phyloP scores from a whole-genome alignment of 2,113 vertebrate genomes.

The Gambusia holbrooki region DNA sequence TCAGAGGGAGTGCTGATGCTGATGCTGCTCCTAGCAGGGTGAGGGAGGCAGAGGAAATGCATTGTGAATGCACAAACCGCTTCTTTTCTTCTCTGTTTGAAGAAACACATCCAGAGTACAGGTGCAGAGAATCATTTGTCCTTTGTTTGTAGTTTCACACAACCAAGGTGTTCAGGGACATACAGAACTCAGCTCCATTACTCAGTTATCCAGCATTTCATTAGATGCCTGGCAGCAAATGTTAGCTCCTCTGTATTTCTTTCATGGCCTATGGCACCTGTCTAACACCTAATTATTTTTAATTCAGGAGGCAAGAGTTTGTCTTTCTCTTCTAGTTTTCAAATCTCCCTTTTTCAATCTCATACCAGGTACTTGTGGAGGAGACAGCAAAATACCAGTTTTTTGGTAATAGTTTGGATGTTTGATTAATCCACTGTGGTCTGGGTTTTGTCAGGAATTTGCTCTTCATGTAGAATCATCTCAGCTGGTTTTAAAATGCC shows the following conservation, averaged over 20 bases:
- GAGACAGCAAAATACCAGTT: neutral
- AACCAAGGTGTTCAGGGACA: constrained; percentile 15
- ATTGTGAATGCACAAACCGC: constrained; percentile 9
- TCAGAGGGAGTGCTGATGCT: neutral
- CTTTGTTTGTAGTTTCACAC: constrained; percentile 12
- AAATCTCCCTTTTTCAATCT: neutral
- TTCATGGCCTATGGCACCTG: neutral
- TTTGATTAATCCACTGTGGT: neutral
- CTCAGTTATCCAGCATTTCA: constrained; percentile 21
- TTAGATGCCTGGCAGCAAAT: constrained; percentile 15
- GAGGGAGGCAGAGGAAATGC: constrained; percentile 19
- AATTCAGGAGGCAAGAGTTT: neutral
- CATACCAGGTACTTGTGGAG: neutral
- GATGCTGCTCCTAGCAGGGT: constrained; percentile 5
- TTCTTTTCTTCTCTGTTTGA: neutral
- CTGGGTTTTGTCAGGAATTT: neutral
- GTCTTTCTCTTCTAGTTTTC: neutral
- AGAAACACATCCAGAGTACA: constrained; percentile 24
- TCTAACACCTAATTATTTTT: neutral
- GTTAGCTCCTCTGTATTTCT: neutral
- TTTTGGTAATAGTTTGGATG: no score
- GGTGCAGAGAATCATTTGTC: constrained; percentile 22
- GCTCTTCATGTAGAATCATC: neutral
- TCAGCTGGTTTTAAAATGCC: neutral
- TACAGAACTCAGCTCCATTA: constrained; percentile 2